Conservation (phyloP, 30 jellyfish, hydroid and myxozoan genomes). For the Sanderia malayensis region DNA sequence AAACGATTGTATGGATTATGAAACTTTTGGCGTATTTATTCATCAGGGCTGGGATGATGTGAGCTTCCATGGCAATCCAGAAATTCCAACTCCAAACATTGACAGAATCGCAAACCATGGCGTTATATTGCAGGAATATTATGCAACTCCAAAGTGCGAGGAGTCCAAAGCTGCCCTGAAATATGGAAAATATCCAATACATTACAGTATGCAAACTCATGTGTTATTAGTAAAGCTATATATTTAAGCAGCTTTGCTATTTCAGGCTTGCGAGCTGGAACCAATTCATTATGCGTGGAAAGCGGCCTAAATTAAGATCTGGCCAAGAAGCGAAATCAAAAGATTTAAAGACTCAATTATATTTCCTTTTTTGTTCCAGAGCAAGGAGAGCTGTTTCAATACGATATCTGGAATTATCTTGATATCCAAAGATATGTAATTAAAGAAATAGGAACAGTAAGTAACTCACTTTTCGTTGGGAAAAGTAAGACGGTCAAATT, state of each 20-base stretch:
- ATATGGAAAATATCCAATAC: slow-evolving; percentile 88
- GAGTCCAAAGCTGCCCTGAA: slow-evolving; percentile 82
- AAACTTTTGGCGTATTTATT: not conserved
- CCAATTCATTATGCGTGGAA: too few relatives aligned
- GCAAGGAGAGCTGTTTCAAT: slow-evolving; percentile 56
- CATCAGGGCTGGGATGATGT: slow-evolving; percentile 98
- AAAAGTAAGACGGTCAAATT: too few relatives aligned
- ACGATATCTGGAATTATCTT: slow-evolving; percentile 93
- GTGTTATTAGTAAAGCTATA: too few relatives aligned
- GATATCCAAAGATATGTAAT: slow-evolving; percentile 92
- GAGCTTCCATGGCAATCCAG: slow-evolving; percentile 95
- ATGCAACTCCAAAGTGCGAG: slow-evolving; percentile 92
- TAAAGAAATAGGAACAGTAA: slow-evolving; percentile 91
- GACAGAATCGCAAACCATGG: slow-evolving; percentile 98
- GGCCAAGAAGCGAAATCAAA: too few relatives aligned
- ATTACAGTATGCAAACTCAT: slow-evolving; percentile 89
- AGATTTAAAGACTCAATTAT: too few relatives aligned
- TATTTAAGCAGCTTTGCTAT: too few relatives aligned
- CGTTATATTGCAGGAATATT: slow-evolving; percentile 84
- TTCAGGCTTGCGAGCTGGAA: too few relatives aligned
- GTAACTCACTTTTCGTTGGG: too few relatives aligned
- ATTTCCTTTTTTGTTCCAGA: slow-evolving; percentile 8
- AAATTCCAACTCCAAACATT: slow-evolving; percentile 94
- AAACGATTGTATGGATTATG: too few relatives aligned
- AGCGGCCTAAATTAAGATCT: too few relatives aligned